phyloP scores from a whole-genome alignment of 1,140 invertebrate genomes.

The Ceratoteleas bidentatus region DNA sequence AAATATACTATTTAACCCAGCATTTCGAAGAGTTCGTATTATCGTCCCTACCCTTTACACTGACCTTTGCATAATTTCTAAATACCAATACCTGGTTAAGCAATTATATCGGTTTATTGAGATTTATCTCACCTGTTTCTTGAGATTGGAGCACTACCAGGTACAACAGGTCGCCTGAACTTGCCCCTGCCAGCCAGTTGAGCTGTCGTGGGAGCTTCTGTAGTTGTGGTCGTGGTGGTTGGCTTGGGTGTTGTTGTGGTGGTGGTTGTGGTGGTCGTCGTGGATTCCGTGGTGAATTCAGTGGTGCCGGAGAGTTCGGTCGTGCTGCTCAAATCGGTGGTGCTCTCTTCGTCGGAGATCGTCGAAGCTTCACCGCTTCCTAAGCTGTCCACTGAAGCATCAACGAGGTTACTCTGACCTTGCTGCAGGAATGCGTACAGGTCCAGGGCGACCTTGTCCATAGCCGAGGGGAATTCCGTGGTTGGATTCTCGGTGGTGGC shows the following conservation, averaged over 20 bases:
- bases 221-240: slow-evolving; percentile 83
- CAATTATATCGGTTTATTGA: no score
- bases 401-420: slow-evolving; percentile 87
- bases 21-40: no score
- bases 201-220: slow-evolving; percentile 67
- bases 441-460: slow-evolving; percentile 91
- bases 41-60: no score
- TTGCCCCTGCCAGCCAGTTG: slow-evolving; percentile 71
- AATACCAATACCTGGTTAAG: no score
- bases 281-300: slow-evolving; percentile 78
- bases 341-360: slow-evolving; percentile 79
- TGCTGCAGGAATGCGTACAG: slow-evolving; percentile 88
- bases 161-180: slow-evolving; percentile 73
- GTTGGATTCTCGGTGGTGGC: slow-evolving; percentile 85
- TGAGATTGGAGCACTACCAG: slow-evolving; percentile 65
- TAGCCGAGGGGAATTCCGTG: slow-evolving; percentile 82
- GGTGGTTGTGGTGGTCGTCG: slow-evolving; percentile 78
- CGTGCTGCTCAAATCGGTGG: slow-evolving; percentile 83
- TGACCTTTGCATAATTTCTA: no score
- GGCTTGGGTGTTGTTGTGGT: slow-evolving; percentile 79
- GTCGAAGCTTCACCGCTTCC: slow-evolving; percentile 75
- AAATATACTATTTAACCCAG: no score
- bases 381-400: slow-evolving; percentile 70
- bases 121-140: slow-evolving; percentile 72
- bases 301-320: slow-evolving; percentile 81